These are phyloP conservation scores for Heteronetta atricapilla DNA, from an alignment of 2,113 vertebrate species.

Conservation along the genomic window DNA sequence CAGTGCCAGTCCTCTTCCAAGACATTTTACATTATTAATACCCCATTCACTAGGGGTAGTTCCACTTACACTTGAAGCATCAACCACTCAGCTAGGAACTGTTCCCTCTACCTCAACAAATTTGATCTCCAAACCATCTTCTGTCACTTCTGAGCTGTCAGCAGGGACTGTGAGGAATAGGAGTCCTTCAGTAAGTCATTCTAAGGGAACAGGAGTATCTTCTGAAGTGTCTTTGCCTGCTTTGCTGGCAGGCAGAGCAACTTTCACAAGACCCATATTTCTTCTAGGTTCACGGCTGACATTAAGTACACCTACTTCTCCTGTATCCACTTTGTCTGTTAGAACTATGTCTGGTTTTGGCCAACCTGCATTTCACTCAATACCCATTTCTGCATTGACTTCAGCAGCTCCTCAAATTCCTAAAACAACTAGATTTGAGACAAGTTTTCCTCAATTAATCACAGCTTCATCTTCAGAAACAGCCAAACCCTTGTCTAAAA, in stretches of 20 bases:
- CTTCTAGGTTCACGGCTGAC: neutral
- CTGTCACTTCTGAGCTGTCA: constrained; percentile 35
- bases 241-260: neutral
- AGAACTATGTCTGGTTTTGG: neutral
- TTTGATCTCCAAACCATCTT: neutral
- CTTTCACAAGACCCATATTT: neutral
- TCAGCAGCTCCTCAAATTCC: neutral
- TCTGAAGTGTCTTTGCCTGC: constrained; percentile 1
- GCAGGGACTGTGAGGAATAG: constrained; percentile 16
- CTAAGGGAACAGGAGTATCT: neutral
- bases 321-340: neutral
- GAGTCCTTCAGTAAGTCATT: constrained; percentile 21
- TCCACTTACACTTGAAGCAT: neutral
- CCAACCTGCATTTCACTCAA: neutral
- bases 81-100: neutral
- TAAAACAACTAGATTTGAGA: neutral
- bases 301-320: neutral
- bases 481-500: neutral
- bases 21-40: neutral
- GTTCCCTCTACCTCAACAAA: neutral
- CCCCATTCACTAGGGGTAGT: neutral
- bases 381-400: neutral
- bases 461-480: neutral
- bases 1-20: neutral
- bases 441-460: neutral